Base-by-base conservation (phyloP, 2,797 vertebrate species). In the Thunnus albacares region DNA sequence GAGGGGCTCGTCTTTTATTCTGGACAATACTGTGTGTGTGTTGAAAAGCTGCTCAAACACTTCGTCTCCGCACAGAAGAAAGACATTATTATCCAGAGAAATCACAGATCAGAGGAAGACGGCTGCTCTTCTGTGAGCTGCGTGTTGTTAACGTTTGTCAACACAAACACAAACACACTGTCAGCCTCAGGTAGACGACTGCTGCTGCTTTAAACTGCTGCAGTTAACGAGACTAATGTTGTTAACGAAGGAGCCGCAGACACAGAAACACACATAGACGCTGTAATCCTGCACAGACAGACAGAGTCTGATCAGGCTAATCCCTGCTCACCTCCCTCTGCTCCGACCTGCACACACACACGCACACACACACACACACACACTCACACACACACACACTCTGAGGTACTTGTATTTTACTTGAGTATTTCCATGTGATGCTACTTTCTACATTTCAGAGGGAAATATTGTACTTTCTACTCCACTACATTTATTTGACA, bases 301-400 rank as follows among this genome's bases (percentile, higher is more conserved):
- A 87, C 84, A 33, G 41, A 26, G 89, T 94, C 87, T 94, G 90
- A 94, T 93, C 88, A 67, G 83, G 84, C 87, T 95, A 95, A 95
- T 95, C 94, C 86, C 57, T 71, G 67, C 72, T 80, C 85, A 94
- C 92, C 84, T 83, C 82, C 77, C 80, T 76, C 77, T 58, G 52
- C 60, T 89, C 71, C 89, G 89, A 92, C 88, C 79, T 75, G 67
- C 73, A 66, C 56, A 69, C 51, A 64, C 45, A n/a, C 24, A 45
- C 38, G 33, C 47, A 51, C 60, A 65, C 76, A 66, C 35, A 69
- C 35, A 59, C 45, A 66, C 49, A 60, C 61, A 70, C 60, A 55
- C 68, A 57, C 56, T 41, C 53, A 61, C 51, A 26, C 57, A 68
- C 62, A 58, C 51, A 52, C 45, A 41, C 11, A 3, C 47, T 9